Base-by-base conservation (phyloP, 2,113 vertebrate species). In the Hemicordylus capensis region DNA sequence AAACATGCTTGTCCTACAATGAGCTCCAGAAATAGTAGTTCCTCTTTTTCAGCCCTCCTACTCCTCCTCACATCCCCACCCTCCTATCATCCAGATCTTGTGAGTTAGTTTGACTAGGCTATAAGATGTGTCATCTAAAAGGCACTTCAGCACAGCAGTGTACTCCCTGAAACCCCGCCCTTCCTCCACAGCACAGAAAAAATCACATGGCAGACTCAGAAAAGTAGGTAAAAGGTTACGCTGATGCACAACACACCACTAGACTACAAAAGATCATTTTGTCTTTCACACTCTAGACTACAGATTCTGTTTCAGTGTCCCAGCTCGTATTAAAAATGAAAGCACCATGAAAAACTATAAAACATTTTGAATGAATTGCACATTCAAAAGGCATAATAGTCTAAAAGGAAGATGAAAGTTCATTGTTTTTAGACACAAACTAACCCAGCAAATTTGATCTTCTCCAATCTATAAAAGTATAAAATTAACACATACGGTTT, bases 141-240 rank as follows among this genome's bases (percentile, higher is more conserved):
- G 69, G 22, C 81, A 83, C 58, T 54, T 83, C 44, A 48, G 51
- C 46, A 77, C 74, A 78, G 15, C 56, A 59, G 67, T 15, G 59
- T 28, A 54, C 34, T 83, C 61, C 85, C 70, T 78, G 67, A 85
- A 76, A 80, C 90, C 69, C 84, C 87, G 56, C 84, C 88, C 89
- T 74, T 75, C 80, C 80, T 89, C 80, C 76, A 14, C 82, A 51
- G 75, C 19, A 20, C 39, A 64, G 84, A n/a, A 26, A n/a, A 77
- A 19, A 75, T 90, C 95, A 95, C 95, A 94, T 96, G 95, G 94
- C 89, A 31, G 6, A 64, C 10, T n/a, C 83, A 82, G 80, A 82
- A 94, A 96, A 96, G 91, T 96, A 91, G 96, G 96, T 89, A 94
- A 96, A 96, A 96, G 96, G 95, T 96, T 89, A 93, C 88, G 87